Percentiles rank a stretch among this genome's conserved stretches.
These are phyloP conservation scores for Drosophila repletoides DNA, from an alignment of 1,140 invertebrate genomes.

Conservation along the genomic window DNA sequence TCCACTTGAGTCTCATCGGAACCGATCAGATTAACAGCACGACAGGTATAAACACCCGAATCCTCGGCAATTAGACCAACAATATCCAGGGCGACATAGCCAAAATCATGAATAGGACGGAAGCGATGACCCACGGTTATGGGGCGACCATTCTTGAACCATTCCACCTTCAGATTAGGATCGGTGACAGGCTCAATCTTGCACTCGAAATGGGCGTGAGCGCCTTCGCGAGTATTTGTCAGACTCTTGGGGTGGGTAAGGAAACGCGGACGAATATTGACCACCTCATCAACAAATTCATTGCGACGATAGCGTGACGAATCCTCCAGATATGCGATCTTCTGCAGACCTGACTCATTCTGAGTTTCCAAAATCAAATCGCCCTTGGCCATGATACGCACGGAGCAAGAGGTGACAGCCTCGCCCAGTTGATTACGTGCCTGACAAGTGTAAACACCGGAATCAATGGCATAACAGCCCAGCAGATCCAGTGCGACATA, in stretches of 20 bases:
- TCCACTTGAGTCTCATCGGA: constrained; percentile 91
- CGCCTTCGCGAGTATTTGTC: constrained; percentile 93
- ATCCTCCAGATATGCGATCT: constrained; percentile 96
- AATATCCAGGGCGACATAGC: constrained; percentile 96
- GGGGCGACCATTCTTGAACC: constrained; percentile 95
- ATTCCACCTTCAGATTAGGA: constrained; percentile 95
- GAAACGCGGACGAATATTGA: constrained; percentile 92
- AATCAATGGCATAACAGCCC: constrained; percentile 97
- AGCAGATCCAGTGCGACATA: constrained; percentile 97
- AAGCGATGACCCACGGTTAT: constrained; percentile 95
- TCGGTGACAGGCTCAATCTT: constrained; percentile 98
- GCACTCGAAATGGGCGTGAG: constrained; percentile 98
- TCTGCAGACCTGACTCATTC: constrained; percentile 93
- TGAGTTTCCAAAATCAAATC: constrained; percentile 92
- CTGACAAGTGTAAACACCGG: constrained; percentile 96
- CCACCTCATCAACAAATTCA: constrained; percentile 91
- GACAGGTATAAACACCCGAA: constrained; percentile 94
- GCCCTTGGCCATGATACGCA: constrained; percentile 94
- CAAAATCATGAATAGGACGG: constrained; percentile 97
- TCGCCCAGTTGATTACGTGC: constrained; percentile 95
- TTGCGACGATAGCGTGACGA: constrained; percentile 91
- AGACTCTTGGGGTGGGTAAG: constrained; percentile 93
- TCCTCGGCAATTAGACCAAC: constrained; percentile 96
- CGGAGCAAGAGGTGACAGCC: constrained; percentile 95
- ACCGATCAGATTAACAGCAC: constrained; percentile 94